Percentiles rank a stretch among this genome's conserved stretches.
These are phyloP conservation scores for Hanleya hanleyi DNA, from an alignment of 2,888 invertebrate genomes.

Conservation along the genomic window DNA sequence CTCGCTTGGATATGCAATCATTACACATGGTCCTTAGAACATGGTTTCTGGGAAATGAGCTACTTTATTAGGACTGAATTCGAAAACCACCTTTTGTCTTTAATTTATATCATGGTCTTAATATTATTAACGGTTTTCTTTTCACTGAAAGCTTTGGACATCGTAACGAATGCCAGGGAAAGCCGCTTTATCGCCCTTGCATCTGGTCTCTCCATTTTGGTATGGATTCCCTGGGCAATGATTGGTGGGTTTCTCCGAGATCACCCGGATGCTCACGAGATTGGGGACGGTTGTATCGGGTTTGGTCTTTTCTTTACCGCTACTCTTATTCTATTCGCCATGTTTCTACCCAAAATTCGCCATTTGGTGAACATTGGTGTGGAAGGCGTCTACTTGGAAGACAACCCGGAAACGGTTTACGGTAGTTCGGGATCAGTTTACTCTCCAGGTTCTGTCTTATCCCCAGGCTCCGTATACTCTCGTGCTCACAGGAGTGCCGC, in stretches of 20 bases:
- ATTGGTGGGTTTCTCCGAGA: constrained; percentile 77
- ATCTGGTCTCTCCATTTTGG: constrained; percentile 86
- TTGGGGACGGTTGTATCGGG: constrained; percentile 81
- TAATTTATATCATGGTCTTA: constrained; percentile 86
- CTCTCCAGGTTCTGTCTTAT: neutral
- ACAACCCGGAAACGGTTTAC: constrained; percentile 13
- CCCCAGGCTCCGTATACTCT: neutral
- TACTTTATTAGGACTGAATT: constrained; percentile 27
- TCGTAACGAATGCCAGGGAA: constrained; percentile 92
- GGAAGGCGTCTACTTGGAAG: constrained; percentile 77
- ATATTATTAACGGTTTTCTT: constrained; percentile 87
- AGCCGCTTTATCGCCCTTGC: constrained; percentile 91
- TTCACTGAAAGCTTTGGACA: constrained; percentile 85
- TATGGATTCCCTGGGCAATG: constrained; percentile 74
- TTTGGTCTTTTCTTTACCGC: constrained; percentile 89
- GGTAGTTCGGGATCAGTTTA: neutral
- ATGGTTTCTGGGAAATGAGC: neutral
- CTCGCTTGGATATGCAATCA: constrained; percentile 48
- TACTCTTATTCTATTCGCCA: constrained; percentile 88
- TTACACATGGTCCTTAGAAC: neutral
- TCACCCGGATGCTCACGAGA: neutral
- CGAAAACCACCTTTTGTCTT: constrained; percentile 79
- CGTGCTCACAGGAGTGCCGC: constrained; percentile 24
- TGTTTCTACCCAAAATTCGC: constrained; percentile 91
- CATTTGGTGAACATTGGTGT: constrained; percentile 92